Base-by-base conservation (phyloP, 2,888 invertebrate genomes). In the Pachycephus smyrnensis region DNA sequence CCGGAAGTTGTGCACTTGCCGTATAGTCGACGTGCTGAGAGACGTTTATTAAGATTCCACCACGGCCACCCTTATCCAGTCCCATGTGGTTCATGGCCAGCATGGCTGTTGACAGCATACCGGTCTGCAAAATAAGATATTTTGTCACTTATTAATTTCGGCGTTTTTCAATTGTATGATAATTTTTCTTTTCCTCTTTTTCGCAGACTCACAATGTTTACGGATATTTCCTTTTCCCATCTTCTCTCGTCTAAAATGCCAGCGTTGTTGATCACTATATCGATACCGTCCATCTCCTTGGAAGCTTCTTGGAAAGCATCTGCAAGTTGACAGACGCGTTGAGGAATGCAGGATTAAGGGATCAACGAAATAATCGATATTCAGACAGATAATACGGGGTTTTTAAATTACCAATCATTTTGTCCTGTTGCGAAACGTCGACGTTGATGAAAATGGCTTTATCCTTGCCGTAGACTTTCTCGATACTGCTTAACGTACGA, bases 261-360 rank as follows among this genome's bases (percentile, higher is more conserved):
- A 12, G 96, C 96, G 90, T 96, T 96, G 91, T 96, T 96, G 79
- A 96, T 94, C 3, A 96, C 95, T 81, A 96, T 95, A 88, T 96
- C 96, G 82, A 96, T 92, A 37, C 94, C 93, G 76, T 95, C 95
- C 89, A 95, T 94, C 83, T 94, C 93, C 75, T 94, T 93, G 84
- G 94, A 92, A 12, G 95, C 95, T 89, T 94, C 94, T 87, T 95
- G 94, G 86, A 96, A 96, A 30, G 95, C 95, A 91, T 94, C 96
- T 95, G 92, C 71, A 93, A 40, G 40, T 40, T 40, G 15, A 40
- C 15, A 15, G 15, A 15, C 6, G 40, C 40, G 6, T 15, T 40
- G 15, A 40, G 1, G 0, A 4, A 1, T 40, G 6, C 40, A 15
- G 40, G 15, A 40, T 40, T 12, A 15, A 15, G 40, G 1, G 40